Evolutionary conservation across 2,888 invertebrate species (phyloP).

Genomic region (Metalampra italica): DNA sequence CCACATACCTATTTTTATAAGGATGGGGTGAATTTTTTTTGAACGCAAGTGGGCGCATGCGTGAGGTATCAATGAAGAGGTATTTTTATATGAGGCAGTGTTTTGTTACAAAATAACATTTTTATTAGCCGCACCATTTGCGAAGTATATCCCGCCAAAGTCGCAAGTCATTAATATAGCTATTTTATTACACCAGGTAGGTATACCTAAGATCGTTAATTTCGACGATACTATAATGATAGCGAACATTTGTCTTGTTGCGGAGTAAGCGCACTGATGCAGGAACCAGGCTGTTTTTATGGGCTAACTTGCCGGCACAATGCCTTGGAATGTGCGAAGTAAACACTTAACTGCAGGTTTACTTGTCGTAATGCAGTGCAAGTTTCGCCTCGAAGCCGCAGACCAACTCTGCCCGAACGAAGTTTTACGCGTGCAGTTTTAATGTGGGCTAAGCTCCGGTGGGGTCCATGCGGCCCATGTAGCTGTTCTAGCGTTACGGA

Average conservation of each 20-base stretch:
- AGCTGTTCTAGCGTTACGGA: conserved; percentile 15
- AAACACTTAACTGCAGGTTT: conserved; percentile 74
- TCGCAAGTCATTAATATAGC: no score
- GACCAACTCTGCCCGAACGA: conserved; percentile 37
- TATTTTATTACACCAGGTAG: no score
- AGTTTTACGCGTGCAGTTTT: conserved; percentile 65
- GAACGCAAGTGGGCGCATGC: no score
- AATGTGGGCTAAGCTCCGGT: conserved; percentile 47
- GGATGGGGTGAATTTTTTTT: no score
- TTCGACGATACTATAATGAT: conserved; percentile 16
- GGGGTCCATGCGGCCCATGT: conserved; percentile 17
- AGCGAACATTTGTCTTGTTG: conserved; percentile 30
- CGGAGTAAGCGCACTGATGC: conserved; percentile 20
- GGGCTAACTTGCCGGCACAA: conserved; percentile 48
- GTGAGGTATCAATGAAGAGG: no score
- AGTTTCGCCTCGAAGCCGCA: conserved; percentile 58
- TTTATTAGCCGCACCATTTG: no score
- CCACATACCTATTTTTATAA: no score
- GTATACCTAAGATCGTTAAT: no score
- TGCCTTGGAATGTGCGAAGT: conserved; percentile 68
- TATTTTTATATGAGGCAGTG: no score
- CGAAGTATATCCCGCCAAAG: no score
- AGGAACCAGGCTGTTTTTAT: conserved; percentile 59
- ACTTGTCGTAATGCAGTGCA: conserved; percentile 66
- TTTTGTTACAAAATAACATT: no score